A percentile compares a stretch with the other conserved stretches of the same genome.
These are phyloP conservation scores for Panthera uncia DNA, from an alignment of 2,113 vertebrate genomes.

Conservation along the genomic window DNA sequence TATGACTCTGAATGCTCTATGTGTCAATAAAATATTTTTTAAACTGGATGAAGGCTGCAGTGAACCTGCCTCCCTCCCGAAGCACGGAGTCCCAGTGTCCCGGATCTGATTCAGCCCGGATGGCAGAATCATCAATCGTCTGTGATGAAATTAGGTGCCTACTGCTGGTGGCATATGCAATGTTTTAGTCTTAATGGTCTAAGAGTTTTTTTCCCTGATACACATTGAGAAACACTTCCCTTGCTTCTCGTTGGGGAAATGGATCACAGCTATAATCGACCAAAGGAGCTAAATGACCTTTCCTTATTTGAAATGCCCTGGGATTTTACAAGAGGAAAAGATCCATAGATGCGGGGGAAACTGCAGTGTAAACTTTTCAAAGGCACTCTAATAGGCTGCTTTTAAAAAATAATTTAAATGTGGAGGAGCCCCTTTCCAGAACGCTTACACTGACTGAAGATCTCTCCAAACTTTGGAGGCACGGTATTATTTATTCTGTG, in stretches of 20 bases:
- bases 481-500: neutral
- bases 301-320: slow-evolving; percentile 69
- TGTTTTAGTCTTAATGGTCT: slow-evolving; percentile 64
- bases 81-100: neutral
- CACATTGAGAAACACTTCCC: slow-evolving; percentile 57
- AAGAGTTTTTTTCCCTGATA: slow-evolving; percentile 19
- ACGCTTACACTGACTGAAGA: neutral
- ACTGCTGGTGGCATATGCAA: slow-evolving; percentile 46
- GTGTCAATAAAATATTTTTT: slow-evolving; percentile 77
- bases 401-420: slow-evolving; percentile 42
- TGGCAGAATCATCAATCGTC: slow-evolving; percentile 60
- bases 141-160: slow-evolving; percentile 64
- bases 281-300: slow-evolving; percentile 66
- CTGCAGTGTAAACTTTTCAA: slow-evolving; percentile 55
- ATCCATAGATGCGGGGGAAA: slow-evolving; percentile 61
- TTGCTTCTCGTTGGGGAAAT: slow-evolving; percentile 53
- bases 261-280: slow-evolving; percentile 56
- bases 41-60: slow-evolving; percentile 57
- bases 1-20: slow-evolving; percentile 75
- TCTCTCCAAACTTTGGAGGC: neutral
- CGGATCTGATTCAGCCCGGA: neutral
- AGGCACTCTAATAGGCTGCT: slow-evolving; percentile 31
- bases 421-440: neutral
- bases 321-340: slow-evolving; percentile 61
- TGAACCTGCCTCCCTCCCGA: neutral